These are phyloP conservation scores for Pungitius pungitius DNA, from an alignment of 2,113 vertebrate genomes.

Conservation along the genomic window DNA sequence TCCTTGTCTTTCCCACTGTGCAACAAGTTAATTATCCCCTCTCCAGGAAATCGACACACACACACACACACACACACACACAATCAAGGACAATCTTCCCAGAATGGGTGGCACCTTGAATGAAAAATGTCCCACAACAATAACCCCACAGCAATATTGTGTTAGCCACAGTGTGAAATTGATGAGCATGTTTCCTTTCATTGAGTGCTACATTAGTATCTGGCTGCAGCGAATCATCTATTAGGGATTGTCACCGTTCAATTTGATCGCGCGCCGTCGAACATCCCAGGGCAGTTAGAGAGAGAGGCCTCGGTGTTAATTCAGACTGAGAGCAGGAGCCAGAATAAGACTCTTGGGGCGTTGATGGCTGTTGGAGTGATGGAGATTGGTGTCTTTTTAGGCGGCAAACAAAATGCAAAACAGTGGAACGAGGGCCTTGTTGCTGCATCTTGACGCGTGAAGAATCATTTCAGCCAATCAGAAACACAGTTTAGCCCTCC, in stretches of 20 bases:
- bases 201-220: slow-evolving; percentile 75
- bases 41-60: slow-evolving; percentile 62
- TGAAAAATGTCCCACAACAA: slow-evolving; percentile 78
- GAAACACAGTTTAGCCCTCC: slow-evolving; percentile 2
- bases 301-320: slow-evolving; percentile 72
- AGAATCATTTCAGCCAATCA: slow-evolving; percentile 43
- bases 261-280: slow-evolving; percentile 71
- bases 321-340: slow-evolving; percentile 64
- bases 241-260: slow-evolving; percentile 80
- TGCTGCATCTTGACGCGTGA: slow-evolving; percentile 19
- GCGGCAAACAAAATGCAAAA: slow-evolving; percentile 64
- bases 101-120: slow-evolving; percentile 71
- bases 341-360: slow-evolving; percentile 64
- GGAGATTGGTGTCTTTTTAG: slow-evolving; percentile 68
- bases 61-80: slow-evolving; percentile 28
- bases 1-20: slow-evolving; percentile 67
- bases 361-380: slow-evolving; percentile 60
- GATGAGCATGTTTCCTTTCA: slow-evolving; percentile 80
- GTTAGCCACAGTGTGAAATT: slow-evolving; percentile 79
- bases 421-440: slow-evolving; percentile 33
- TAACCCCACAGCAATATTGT: slow-evolving; percentile 77
- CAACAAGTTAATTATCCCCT: slow-evolving; percentile 79
- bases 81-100: slow-evolving; percentile 60
- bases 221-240: slow-evolving; percentile 74
- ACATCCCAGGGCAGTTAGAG: slow-evolving; percentile 72